Conservation (phyloP, 2,888 invertebrate genomes). For the Galeruca laticollis region DNA sequence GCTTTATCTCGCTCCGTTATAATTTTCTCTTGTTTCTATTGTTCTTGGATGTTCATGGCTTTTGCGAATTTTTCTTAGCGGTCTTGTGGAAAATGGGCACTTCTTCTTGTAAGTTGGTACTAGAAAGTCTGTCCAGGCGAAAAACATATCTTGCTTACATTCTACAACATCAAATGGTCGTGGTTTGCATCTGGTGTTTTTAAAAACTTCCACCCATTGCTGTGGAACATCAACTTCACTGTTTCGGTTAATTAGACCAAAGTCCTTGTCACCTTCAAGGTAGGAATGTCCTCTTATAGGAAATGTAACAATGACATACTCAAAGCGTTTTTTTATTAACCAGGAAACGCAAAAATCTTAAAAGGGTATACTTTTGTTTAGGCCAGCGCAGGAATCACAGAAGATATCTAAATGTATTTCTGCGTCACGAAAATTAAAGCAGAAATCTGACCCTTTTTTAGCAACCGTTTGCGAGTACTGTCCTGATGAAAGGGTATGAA, state of each 20-base stretch:
- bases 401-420: too few species aligned
- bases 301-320: background rate
- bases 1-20: slow-evolving; percentile 30
- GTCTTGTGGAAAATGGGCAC: slow-evolving; percentile 8
- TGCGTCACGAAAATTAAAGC: too few species aligned
- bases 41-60: slow-evolving; percentile 28
- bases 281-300: slow-evolving; percentile 18
- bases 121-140: slow-evolving; percentile 30
- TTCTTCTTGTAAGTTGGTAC: slow-evolving; percentile 29
- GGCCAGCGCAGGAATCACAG: too few species aligned
- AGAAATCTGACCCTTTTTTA: too few species aligned
- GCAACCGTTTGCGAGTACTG: too few species aligned
- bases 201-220: slow-evolving; percentile 20
- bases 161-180: too few species aligned
- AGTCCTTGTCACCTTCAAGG: slow-evolving; percentile 6
- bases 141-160: too few species aligned
- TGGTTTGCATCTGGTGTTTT: too few species aligned
- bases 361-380: too few species aligned
- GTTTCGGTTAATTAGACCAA: slow-evolving; percentile 10
- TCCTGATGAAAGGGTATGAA: too few species aligned
- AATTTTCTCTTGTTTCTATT: slow-evolving; percentile 27
- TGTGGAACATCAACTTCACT: slow-evolving; percentile 10
- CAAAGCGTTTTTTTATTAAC: background rate
- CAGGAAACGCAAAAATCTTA: too few species aligned
- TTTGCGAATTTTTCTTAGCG: slow-evolving; percentile 27